Evolutionary conservation across 2,797 vertebrate species (phyloP).

Genomic region (Helicolenus hilgendorfi): DNA sequence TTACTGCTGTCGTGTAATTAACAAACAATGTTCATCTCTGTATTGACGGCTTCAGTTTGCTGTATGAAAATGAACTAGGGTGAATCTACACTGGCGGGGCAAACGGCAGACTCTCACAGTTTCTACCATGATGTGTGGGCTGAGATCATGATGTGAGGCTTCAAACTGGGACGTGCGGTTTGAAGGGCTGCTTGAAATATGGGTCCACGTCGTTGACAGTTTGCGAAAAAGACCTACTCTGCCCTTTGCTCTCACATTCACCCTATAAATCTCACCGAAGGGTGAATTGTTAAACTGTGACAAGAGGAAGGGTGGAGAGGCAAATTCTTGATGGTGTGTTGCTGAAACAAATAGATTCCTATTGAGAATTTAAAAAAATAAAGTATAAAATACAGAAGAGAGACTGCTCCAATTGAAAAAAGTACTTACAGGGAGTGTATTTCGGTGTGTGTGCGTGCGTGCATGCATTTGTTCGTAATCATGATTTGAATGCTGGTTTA

Average conservation of each 20-base stretch:
- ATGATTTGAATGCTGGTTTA: not conserved
- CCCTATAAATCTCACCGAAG: constrained; percentile 56
- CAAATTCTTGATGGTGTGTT: constrained; percentile 28
- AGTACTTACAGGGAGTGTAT: not conserved
- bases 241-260: constrained; percentile 47
- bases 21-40: constrained; percentile 1
- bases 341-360: constrained; percentile 37
- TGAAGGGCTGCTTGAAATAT: constrained; percentile 66
- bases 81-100: not conserved
- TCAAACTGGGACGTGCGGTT: constrained; percentile 64
- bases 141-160: constrained; percentile 66
- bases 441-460: not conserved
- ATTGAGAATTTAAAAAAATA: not conserved
- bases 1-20: constrained; percentile 14
- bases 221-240: constrained; percentile 30
- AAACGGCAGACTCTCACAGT: not conserved
- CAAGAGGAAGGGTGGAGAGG: constrained; percentile 54
- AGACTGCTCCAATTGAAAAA: not conserved
- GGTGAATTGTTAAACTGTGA: constrained; percentile 52
- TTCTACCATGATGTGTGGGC: constrained; percentile 70
- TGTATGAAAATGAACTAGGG: not conserved
- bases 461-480: not conserved
- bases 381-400: not conserved
- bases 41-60: not conserved
- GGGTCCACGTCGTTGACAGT: constrained; percentile 49